These are phyloP conservation scores for Falco biarmicus DNA, from an alignment of 2,797 vertebrate genomes.

Conservation along the genomic window DNA sequence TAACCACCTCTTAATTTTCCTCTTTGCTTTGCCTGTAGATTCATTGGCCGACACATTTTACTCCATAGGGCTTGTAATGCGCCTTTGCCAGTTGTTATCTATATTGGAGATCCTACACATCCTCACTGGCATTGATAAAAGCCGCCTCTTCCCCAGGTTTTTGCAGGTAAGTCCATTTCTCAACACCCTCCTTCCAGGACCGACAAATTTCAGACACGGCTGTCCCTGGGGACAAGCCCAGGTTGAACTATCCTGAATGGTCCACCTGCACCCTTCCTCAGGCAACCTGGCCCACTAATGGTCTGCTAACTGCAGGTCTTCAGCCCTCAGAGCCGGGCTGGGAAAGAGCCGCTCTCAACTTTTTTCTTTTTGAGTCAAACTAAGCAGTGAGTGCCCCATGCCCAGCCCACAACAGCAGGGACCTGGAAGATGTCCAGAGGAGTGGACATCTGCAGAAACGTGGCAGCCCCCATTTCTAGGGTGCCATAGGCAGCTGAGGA, in stretches of 20 bases:
- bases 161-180: slow-evolving; percentile 80
- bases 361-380: background rate
- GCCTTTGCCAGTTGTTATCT: slow-evolving; percentile 88
- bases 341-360: background rate
- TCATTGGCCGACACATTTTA: slow-evolving; percentile 91
- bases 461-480: background rate
- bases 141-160: slow-evolving; percentile 84
- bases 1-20: background rate
- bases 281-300: background rate
- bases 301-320: background rate
- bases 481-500: background rate
- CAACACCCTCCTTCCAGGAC: background rate
- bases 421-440: background rate
- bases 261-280: background rate
- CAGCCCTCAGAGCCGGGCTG: background rate
- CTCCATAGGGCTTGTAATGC: slow-evolving; percentile 91
- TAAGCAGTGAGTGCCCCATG: background rate
- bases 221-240: background rate
- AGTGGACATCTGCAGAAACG: background rate
- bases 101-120: slow-evolving; percentile 91
- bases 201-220: background rate
- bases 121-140: slow-evolving; percentile 84
- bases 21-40: slow-evolving; percentile 74
- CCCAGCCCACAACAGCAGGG: background rate
- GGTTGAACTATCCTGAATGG: background rate